These are phyloP conservation scores for Zaprionus ghesquierei DNA, from an alignment of 1,140 invertebrate species.

Conservation along the genomic window DNA sequence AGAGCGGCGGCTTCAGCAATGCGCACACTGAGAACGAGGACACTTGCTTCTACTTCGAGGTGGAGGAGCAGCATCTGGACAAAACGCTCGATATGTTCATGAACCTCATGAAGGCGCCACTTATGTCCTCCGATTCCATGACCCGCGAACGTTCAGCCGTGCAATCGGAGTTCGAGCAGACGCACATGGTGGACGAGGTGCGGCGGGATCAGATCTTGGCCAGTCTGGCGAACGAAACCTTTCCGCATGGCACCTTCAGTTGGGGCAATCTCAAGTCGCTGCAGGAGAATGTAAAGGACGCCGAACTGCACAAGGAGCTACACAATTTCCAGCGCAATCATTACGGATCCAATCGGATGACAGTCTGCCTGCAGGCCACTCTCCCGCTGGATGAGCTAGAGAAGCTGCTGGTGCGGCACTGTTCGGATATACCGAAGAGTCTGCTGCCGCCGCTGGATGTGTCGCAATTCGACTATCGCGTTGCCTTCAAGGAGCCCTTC, in stretches of 20 bases:
- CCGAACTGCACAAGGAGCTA: conserved; percentile 86
- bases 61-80: conserved; percentile 89
- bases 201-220: conserved; percentile 88
- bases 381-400: conserved; percentile 90
- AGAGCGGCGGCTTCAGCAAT: conserved; percentile 91
- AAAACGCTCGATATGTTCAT: conserved; percentile 92
- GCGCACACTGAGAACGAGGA: conserved; percentile 92
- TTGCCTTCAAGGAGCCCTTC: conserved; percentile 87
- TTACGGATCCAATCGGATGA: conserved; percentile 96
- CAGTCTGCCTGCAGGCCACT: conserved; percentile 90
- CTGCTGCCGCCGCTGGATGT: conserved; percentile 85
- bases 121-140: conserved; percentile 93
- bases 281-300: conserved; percentile 86
- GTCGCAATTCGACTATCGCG: conserved; percentile 67
- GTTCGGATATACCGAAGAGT: conserved; percentile 87
- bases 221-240: conserved; percentile 86
- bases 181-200: conserved; percentile 60
- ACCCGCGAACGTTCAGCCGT: conserved; percentile 94
- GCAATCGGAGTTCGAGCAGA: conserved; percentile 87
- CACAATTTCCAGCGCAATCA: conserved; percentile 91
- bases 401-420: conserved; percentile 85
- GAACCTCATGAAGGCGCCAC: conserved; percentile 94
- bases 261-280: conserved; percentile 93
- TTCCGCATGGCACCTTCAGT: conserved; percentile 91
- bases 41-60: conserved; percentile 94